Evolutionary conservation across 2,113 vertebrate species (phyloP).

Genomic region (Ciconia boyciana): DNA sequence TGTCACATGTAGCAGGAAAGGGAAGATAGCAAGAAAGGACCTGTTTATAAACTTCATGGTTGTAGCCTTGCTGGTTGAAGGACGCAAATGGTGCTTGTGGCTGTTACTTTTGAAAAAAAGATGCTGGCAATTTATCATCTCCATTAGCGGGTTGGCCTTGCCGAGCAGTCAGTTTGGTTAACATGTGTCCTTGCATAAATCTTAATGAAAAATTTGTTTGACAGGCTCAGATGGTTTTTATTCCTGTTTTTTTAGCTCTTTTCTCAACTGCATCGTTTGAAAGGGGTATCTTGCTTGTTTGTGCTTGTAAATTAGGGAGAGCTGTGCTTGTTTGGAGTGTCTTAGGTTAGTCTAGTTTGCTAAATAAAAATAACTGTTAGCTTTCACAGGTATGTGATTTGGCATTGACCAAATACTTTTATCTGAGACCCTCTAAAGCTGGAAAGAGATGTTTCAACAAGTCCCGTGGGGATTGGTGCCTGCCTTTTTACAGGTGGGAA

Average conservation of each 20-base stretch:
- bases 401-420: background rate
- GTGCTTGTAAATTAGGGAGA: background rate
- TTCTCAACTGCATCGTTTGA: background rate
- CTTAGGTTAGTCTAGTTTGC: background rate
- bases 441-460: background rate
- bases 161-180: background rate
- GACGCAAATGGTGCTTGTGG: background rate
- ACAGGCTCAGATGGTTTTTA: background rate
- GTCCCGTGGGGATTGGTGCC: fast-evolving
- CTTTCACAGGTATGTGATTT: background rate
- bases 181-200: background rate
- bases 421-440: background rate
- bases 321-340: background rate
- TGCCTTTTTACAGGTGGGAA: background rate
- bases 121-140: background rate
- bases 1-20: background rate
- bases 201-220: background rate
- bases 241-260: background rate
- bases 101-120: background rate
- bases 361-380: background rate
- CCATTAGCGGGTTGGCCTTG: background rate
- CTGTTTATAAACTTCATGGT: background rate
- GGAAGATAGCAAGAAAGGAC: background rate
- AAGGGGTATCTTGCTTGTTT: background rate
- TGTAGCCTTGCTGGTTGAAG: background rate